Conservation (phyloP, 1,140 invertebrate genomes). For the Hydropsyche tenuis region DNA sequence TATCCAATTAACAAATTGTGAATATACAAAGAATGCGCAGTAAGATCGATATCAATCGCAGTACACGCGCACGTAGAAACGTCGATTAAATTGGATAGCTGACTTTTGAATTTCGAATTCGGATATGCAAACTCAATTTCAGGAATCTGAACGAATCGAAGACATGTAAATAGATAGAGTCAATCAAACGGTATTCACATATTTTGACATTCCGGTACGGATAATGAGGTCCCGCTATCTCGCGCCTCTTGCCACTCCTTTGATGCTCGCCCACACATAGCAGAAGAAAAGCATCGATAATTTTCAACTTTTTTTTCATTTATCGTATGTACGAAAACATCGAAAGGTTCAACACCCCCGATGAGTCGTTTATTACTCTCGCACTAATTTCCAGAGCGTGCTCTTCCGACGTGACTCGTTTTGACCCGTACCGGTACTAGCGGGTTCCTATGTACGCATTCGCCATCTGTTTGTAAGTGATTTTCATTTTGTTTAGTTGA, state of each 20-base stretch:
- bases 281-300: not conserved
- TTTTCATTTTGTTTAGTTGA: not conserved
- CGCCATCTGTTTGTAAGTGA: slow-evolving; percentile 2
- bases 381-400: slow-evolving; percentile 13
- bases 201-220: slow-evolving; percentile 32
- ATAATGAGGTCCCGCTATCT: slow-evolving; percentile 40
- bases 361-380: not conserved
- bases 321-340: not conserved
- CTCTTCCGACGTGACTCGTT: slow-evolving; percentile 17
- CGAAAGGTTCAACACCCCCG: slow-evolving; percentile 3
- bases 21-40: too few species aligned
- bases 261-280: slow-evolving; percentile 12
- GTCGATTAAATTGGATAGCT: too few species aligned
- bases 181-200: slow-evolving; percentile 32
- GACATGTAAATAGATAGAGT: slow-evolving; percentile 29
- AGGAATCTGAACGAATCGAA: slow-evolving; percentile 6
- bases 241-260: slow-evolving; percentile 12
- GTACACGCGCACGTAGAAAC: not conserved
- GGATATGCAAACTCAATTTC: not conserved
- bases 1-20: too few species aligned
- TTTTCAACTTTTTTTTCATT: not conserved
- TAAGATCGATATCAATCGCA: too few species aligned
- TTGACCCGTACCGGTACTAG: slow-evolving; percentile 15
- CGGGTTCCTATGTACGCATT: slow-evolving; percentile 4
- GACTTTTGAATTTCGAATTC: not conserved